Evolutionary conservation across 2,113 vertebrate genomes (phyloP).

Genomic region (Lutjanus erythropterus): DNA sequence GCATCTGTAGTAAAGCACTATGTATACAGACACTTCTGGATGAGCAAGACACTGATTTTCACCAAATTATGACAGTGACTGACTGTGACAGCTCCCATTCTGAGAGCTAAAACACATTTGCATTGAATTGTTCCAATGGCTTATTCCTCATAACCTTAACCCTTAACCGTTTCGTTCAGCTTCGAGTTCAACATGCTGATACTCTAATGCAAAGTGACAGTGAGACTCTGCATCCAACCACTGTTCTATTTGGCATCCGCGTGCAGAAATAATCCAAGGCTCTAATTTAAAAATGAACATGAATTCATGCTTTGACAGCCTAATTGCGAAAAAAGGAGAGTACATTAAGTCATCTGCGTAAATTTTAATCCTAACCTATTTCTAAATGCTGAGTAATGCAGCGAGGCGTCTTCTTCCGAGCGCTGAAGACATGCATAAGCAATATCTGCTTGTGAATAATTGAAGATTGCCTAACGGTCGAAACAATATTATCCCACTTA

Average conservation of each 20-base stretch:
- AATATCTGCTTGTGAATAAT: conserved; percentile 74
- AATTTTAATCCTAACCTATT: conserved; percentile 19
- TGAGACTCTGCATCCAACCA: conserved; percentile 5
- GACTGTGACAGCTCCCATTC: conserved; percentile 56
- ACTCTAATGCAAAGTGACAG: conserved; percentile 58
- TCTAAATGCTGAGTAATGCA: conserved; percentile 64
- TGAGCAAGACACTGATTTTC: conserved; percentile 29
- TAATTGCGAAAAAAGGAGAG: neutral
- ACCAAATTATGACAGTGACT: conserved; percentile 54
- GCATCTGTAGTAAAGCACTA: neutral
- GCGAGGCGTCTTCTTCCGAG: conserved; percentile 19
- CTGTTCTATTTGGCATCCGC: neutral
- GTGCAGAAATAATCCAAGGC: neutral
- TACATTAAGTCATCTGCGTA: conserved; percentile 21
- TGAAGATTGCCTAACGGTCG: conserved; percentile 54
- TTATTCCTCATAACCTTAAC: conserved; percentile 53
- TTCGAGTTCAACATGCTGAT: conserved; percentile 24
- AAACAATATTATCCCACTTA: conserved; percentile 68
- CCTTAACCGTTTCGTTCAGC: conserved; percentile 46
- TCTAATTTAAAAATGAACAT: conserved; percentile 13
- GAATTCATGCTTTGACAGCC: conserved; percentile 10
- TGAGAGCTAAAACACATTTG: conserved; percentile 48
- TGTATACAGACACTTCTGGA: neutral
- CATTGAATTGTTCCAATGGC: conserved; percentile 54
- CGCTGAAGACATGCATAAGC: conserved; percentile 57